Base-by-base conservation (phyloP, 2,113 vertebrate genomes). In the Fregetta grallaria region DNA sequence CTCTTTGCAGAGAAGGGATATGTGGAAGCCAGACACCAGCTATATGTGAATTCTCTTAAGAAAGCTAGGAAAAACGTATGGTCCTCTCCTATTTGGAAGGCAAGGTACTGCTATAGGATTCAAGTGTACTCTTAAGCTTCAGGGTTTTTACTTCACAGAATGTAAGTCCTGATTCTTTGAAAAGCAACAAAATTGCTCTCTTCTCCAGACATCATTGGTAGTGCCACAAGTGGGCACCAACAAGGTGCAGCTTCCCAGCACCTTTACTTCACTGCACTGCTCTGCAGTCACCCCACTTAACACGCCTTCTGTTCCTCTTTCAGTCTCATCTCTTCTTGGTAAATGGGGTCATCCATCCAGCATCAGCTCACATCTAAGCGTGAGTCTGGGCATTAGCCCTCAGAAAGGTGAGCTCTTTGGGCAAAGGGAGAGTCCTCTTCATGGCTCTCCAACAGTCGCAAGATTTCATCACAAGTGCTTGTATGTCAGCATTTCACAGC, bases 221-320 rank as follows among this genome's bases (percentile, higher is more conserved):
- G n/a, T 78, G 56, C 11, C 81, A 36, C 34, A 36, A 36, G 62
- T 6, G 44, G 30, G 19, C 40, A 76, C 36, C n/a, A 38, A 21
- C 10, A 50, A 55, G 32, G 45, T 2, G 32, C 55, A 72, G 66
- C 38, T 59, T 70, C 66, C 38, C 85, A 66, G 3, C 22, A 59
- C 44, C 55, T 62, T 62, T 65, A 1, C 10, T 16, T 21, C 73
- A 67, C 15, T 19, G 23, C 30, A 9, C 5, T 26, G 42, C 45
- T 32, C 59, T 36, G 45, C 45, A 23, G 47, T 3, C 16, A 1
- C 26, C 59, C 15, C 0, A 0, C 52, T 49, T 45, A 26, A 15
- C 2, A 1, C 0, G 0, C 15, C 13, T 45, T 50, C 42, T 34
- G 3, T 1, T 91, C 49, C 44, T 70, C 53, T 38, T 21, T 30